These are phyloP conservation scores for Macaria liturata DNA, from an alignment of 2,888 invertebrate genomes.

Conservation along the genomic window DNA sequence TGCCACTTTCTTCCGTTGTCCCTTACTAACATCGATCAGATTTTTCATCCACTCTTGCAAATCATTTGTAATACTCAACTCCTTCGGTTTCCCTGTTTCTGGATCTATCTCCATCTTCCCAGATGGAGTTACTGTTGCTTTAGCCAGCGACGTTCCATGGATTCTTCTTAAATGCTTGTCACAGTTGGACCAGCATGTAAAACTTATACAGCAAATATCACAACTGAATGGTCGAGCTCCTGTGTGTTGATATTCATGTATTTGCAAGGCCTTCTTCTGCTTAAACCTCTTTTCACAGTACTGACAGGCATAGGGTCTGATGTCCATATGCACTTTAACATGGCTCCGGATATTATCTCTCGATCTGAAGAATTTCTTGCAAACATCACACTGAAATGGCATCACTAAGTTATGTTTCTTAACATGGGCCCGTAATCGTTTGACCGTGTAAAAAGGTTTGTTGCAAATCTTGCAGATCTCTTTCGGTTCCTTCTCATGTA, in stretches of 20 bases:
- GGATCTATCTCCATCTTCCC: conserved; percentile 36
- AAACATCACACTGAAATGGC: conserved; percentile 1
- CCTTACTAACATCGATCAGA: not conserved
- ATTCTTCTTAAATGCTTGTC: conserved; percentile 10
- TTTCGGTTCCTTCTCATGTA: not conserved
- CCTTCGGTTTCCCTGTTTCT: not conserved
- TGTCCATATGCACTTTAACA: not conserved
- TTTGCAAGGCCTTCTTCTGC: not conserved
- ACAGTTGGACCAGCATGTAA: not conserved
- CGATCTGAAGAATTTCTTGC: not conserved
- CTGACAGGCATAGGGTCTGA: not conserved
- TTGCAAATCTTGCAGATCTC: not conserved
- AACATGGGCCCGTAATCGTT: not conserved
- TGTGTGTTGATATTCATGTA: not conserved
- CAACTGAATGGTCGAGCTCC: not conserved
- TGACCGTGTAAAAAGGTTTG: not conserved
- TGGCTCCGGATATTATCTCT: not conserved
- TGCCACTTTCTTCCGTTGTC: no score
- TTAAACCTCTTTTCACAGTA: conserved; percentile 1
- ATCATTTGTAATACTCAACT: not conserved
- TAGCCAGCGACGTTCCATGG: conserved; percentile 24
- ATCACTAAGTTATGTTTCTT: not conserved
- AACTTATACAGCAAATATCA: not conserved
- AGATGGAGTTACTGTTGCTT: conserved; percentile 57
- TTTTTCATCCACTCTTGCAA: not conserved